Base-by-base conservation (phyloP, 2,113 vertebrate genomes). In the Gasterosteus aculeatus region DNA sequence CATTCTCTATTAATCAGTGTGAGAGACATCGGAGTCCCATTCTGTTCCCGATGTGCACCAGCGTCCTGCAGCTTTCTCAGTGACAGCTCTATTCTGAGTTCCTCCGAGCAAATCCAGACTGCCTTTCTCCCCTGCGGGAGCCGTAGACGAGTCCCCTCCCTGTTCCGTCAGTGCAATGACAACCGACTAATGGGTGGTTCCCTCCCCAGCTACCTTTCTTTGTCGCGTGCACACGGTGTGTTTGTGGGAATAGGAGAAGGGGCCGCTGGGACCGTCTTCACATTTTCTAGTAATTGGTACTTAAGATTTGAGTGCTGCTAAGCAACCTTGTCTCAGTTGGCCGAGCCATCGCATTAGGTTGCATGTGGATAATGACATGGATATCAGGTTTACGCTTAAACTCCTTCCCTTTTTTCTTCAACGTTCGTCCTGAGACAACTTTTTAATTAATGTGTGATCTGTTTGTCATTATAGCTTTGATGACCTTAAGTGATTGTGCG, bases 61-160 rank as follows among this genome's bases (percentile, higher is more conserved):
- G 44, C 75, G 69, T 87, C 86, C 82, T 56, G 71, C 69, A 72
- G 68, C 38, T 64, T 85, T 82, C 70, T 79, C 83, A 73, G 72
- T 82, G 84, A 89, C 85, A 64, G 72, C 77, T 88, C 77, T 75
- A 74, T 89, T 82, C 81, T 85, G 63, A 84, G 83, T 87, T 61
- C 70, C 67, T 68, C n/a, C 5, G 56, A 85, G 69, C 19, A 63
- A 75, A 72, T 44, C 65, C 63, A 59, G 26, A 66, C 58, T 49
- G 9, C 57, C 71, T 62, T 51, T n/a, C 49, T 38, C 49, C 56
- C 53, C 56, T 15, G 18, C 33, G 64, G 58, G 35, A 67, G 19
- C 57, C 53, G 7, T 15, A 60, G 58, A 19, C 80, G 78, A 62
- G 42, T 80, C 68, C 53, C 64, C 61, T 66, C 39, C 35, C 16